These are phyloP conservation scores for Orycteropus afer DNA, from an alignment of 2,113 vertebrate species.

Conservation along the genomic window DNA sequence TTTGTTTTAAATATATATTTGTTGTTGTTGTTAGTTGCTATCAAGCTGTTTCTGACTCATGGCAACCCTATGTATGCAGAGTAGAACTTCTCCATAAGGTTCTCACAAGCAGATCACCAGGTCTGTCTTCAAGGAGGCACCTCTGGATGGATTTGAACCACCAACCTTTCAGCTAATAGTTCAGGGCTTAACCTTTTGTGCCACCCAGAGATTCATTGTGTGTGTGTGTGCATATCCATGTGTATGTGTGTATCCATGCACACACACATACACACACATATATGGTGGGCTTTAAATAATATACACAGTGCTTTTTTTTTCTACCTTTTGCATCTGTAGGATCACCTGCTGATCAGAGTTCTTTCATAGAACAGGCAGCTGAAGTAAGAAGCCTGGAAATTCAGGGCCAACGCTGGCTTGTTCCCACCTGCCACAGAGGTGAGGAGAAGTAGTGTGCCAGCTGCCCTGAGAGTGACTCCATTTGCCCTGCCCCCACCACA, in stretches of 20 bases:
- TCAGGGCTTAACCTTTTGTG: too few relatives aligned
- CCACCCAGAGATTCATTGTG: too few relatives aligned
- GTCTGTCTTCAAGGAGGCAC: too few relatives aligned
- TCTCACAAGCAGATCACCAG: too few relatives aligned
- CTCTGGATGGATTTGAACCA: too few relatives aligned
- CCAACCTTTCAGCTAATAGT: too few relatives aligned
- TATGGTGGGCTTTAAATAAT: background rate
- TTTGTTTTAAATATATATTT: too few relatives aligned
- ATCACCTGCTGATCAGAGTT: background rate
- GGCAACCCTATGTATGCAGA: too few relatives aligned
- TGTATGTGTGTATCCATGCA: background rate
- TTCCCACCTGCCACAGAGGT: slow-evolving; percentile 48
- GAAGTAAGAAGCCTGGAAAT: background rate
- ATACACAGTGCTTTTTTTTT: background rate
- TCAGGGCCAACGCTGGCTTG: slow-evolving; percentile 17
- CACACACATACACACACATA: background rate
- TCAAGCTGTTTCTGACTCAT: too few relatives aligned
- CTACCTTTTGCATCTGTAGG: background rate
- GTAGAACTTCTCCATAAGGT: too few relatives aligned
- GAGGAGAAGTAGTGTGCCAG: slow-evolving; percentile 5
- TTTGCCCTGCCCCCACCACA: background rate
- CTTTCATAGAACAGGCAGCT: background rate
- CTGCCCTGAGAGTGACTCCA: slow-evolving; percentile 59
- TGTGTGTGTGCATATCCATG: background rate
- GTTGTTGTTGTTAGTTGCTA: too few relatives aligned